Evolutionary conservation across 1,140 invertebrate species (phyloP), one percentile per base, ranked within the genome.

Genomic region (Drosophila ficusphila): DNA sequence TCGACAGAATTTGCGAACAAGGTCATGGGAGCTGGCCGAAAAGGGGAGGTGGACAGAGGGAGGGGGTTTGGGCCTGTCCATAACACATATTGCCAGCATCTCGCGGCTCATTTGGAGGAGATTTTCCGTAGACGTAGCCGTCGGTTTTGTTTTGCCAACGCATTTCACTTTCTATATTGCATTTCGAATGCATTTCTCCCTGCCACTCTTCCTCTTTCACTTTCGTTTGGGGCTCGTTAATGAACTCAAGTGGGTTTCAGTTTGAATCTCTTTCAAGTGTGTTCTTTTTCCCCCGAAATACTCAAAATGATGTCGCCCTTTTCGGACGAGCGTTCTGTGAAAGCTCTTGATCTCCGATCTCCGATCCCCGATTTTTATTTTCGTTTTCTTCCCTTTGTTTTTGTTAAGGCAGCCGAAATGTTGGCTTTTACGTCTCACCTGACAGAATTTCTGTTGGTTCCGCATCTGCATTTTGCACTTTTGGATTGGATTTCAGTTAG

Each of bases 91-190:
- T 68, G 67, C 54, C 74, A 74, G 58, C 74, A 82, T 82, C 79
- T 76, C 12, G 53, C 42, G 16, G 46, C 60, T 75, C 77, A 81
- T 81, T 82, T 81, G 27, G 54, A 27, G 23, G 58, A 64, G 57
- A 64, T 65, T 46, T 41, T 31, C 38, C 53, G 33, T 61, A 39
- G 52, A 39, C 19, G 23, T 39, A 39, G 52, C 46, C 19, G 23
- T 39, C 21, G 31, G 11, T 56, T 16, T 46, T 70, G 34, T 48
- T 61, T 58, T 69, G 41, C 74, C 70, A 85, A 83, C 79, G 79
- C 79, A 85, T 86, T 83, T 86, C 76, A 83, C 79, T 83, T 83
- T 83, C 79, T 83, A 83, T 83, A 83, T 69, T 83, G 76, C 79
- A 85, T 68, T 86, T 86, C 76, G 72, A 86, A 83, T 85, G 76